Evolutionary conservation across 1,140 invertebrate genomes (phyloP).

Genomic region (Dufourea novaeangliae): DNA sequence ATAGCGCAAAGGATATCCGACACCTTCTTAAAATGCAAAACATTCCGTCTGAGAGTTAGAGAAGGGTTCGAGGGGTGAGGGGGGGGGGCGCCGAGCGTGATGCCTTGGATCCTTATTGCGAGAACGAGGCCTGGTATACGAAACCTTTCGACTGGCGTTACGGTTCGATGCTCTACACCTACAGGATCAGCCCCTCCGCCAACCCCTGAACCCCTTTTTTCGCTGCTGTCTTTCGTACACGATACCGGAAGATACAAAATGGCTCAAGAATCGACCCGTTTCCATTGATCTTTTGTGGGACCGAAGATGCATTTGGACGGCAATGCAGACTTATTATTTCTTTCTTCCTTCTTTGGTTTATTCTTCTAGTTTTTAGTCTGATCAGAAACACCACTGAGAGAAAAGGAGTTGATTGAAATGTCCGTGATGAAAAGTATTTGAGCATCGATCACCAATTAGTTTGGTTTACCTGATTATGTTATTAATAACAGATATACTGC

Average conservation of each 20-base stretch:
- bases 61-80: constrained; percentile 35
- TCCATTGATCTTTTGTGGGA: neutral
- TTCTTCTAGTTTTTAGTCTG: too few relatives aligned
- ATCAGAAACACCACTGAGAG: too few relatives aligned
- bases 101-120: constrained; percentile 69
- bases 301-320: neutral
- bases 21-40: constrained; percentile 81
- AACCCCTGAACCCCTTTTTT: neutral
- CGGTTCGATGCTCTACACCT: constrained; percentile 36
- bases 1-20: constrained; percentile 74
- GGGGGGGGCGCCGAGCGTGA: constrained; percentile 19
- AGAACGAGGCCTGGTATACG: constrained; percentile 64
- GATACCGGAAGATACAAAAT: constrained; percentile 22
- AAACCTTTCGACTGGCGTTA: constrained; percentile 55
- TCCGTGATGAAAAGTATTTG: too few relatives aligned
- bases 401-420: too few relatives aligned
- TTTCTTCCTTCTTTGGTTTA: too few relatives aligned
- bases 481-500: too few relatives aligned
- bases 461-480: too few relatives aligned
- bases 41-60: constrained; percentile 70
- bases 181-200: neutral
- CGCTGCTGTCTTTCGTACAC: constrained; percentile 24
- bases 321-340: neutral
- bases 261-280: neutral
- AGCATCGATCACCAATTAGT: too few relatives aligned